Evolutionary conservation across 1,140 invertebrate genomes (phyloP), one percentile per base, ranked within the genome.

Genomic region (Zaprionus capensis): DNA sequence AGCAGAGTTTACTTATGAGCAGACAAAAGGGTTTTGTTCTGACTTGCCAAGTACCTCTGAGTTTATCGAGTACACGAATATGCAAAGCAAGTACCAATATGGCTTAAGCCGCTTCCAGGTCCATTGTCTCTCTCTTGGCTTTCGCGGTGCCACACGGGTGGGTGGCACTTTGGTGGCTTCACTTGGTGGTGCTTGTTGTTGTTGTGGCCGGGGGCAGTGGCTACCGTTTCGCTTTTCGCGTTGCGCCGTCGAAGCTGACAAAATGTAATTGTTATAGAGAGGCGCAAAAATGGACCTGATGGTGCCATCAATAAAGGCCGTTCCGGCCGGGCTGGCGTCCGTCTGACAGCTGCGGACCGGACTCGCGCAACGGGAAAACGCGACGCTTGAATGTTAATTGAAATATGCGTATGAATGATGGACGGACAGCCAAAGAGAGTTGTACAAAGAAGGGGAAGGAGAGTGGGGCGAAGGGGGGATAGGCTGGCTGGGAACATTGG

Each of bases 401-500:
- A 88, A 88, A 88, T 90, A 88, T 88, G 85, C 85, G 85, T 90
- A 88, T 90, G 85, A 88, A 72, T 85, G 85, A 88, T 90, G 85
- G 85, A 88, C 77, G 76, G 65, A 75, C 55, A 68, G 49, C 24
- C 46, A 34, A 61, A 55, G 41, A 73, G 70, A 55, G 57, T n/a
- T 34, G 31, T 34, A 17, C 58, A 49, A 34, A 53, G 38, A 12
- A n/a, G 14, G 44, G 41, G 63, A 26, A 26, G n/a, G 12, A 15
- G 41, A 4, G 20, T 11, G 41, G n/a, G 6, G 36, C 0, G 12
- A n/a, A n/a, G 41, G n/a, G 7, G n/a, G 41, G n/a, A 38, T 14
- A 6, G 26, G 26, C 26, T 65, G 26, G 49, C 66, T 44, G 59
- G 72, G 58, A 49, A 51, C 51, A 58, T 63, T 80, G 75, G 69